Evolutionary conservation across 2,113 vertebrate species (phyloP), one percentile per base, ranked within the genome.

Genomic region (Nerophis ophidion): DNA sequence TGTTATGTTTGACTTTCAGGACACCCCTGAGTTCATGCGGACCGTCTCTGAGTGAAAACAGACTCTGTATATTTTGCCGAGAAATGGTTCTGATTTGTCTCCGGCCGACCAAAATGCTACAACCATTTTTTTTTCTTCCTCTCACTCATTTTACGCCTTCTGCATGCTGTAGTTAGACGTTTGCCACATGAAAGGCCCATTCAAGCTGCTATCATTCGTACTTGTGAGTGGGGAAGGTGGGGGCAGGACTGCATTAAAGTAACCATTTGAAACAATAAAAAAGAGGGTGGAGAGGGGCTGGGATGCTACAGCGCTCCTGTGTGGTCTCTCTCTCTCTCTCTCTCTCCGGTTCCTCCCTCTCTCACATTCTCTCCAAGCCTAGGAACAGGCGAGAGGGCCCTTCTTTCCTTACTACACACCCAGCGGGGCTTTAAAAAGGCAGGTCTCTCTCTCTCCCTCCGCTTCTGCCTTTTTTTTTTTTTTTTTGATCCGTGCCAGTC

Each of bases 381-480:
- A 86, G 89, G 86, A 86, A 87, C 84, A 87, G 79, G 76, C 74
- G 58, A 70, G 58, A 70, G 68, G 81, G 84, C 81, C 81, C 78
- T 81, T 83, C 71, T 12, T 44, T 44, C 6, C 84, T 81, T 76
- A 70, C 79, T 82, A 81, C 86, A 89, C 86, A 89, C 82, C 84
- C 87, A 84, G 83, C 59, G 49, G 84, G 82, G 81, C 78, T 87
- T 86, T 89, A 89, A 88, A 89, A 89, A 90, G 84, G 82, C 84
- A 74, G 84, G 74, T 76, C 26, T 26, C 82, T 56, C 76, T 56
- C 67, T 64, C 45, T 63, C 63, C 50, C 63, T 48, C 60, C 61
- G 56, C 48, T 58, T 72, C 46, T 57, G 0, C 61, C 36, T 60
- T 76, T 63, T 75, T 45, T 56, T 50, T 63, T 68, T 48, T 77